These are phyloP conservation scores for Zapornia atra DNA, from an alignment of 2,113 vertebrate genomes.

Conservation along the genomic window DNA sequence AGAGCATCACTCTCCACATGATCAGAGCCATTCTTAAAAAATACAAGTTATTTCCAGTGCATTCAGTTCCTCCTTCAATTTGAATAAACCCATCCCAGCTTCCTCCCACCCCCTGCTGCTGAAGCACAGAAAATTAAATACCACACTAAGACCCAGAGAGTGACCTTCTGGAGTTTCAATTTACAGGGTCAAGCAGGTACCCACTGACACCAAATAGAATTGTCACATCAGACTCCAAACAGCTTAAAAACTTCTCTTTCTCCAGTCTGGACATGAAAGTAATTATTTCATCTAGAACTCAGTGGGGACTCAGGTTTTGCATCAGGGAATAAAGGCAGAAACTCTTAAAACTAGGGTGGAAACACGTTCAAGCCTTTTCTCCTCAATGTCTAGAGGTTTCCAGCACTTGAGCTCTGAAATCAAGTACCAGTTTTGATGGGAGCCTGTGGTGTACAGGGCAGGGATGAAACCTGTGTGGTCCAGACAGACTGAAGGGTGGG, in stretches of 20 bases:
- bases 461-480: accelerated
- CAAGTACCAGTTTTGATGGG: not conserved
- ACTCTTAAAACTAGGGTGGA: not conserved
- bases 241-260: not conserved
- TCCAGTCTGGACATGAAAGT: not conserved
- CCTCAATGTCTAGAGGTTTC: not conserved
- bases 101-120: not conserved
- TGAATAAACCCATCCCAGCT: slow-evolving; percentile 15
- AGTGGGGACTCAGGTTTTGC: not conserved
- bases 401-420: not conserved
- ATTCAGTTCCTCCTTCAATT: not conserved
- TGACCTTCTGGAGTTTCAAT: slow-evolving; percentile 41
- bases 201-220: slow-evolving; percentile 25
- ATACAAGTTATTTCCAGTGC: not conserved
- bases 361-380: not conserved
- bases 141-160: not conserved
- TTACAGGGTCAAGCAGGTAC: slow-evolving; percentile 63
- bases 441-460: not conserved
- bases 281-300: slow-evolving; percentile 19
- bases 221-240: not conserved
- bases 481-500: not conserved
- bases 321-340: not conserved
- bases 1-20: not conserved
- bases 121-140: slow-evolving; percentile 7
- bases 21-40: not conserved